These are phyloP conservation scores for Forficula auricularia DNA, from an alignment of 1,140 invertebrate species.

Conservation along the genomic window DNA sequence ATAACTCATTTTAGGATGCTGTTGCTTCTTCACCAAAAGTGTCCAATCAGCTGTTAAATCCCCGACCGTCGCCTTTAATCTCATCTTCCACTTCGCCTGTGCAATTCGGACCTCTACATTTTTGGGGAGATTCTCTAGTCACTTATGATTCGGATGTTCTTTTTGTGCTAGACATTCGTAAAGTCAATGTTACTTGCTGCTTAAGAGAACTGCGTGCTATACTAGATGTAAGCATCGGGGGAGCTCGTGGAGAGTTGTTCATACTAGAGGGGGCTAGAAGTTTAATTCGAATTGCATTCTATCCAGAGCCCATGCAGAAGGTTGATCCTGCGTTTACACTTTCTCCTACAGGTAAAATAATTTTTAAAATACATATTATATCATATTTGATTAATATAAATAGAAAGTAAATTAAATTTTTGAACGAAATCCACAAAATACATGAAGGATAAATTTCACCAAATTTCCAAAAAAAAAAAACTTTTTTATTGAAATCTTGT, in stretches of 20 bases:
- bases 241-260: slow-evolving; percentile 60
- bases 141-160: slow-evolving; percentile 51
- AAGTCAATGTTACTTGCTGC: slow-evolving; percentile 27
- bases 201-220: slow-evolving; percentile 29
- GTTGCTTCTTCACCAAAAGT: not conserved
- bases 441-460: too few species aligned
- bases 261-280: slow-evolving; percentile 49
- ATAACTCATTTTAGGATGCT: too few species aligned
- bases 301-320: slow-evolving; percentile 25
- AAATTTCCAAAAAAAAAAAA: too few species aligned
- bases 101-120: slow-evolving; percentile 46
- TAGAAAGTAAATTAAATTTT: too few species aligned
- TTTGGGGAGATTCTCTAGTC: slow-evolving; percentile 50
- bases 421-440: too few species aligned
- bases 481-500: too few species aligned
- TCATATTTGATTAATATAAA: too few species aligned
- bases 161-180: slow-evolving; percentile 55
- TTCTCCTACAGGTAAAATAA: slow-evolving; percentile 14
- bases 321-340: not conserved
- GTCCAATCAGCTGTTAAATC: too few species aligned
- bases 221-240: slow-evolving; percentile 32
- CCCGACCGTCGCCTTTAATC: too few species aligned
- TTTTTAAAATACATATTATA: too few species aligned
- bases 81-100: too few species aligned
- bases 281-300: slow-evolving; percentile 41